A percentile compares a stretch with the other conserved stretches of the same genome.
phyloP scores from a whole-genome alignment of 30 jellyfish, hydroid and myxozoan genomes.

The Haliclystus octoradiatus region DNA sequence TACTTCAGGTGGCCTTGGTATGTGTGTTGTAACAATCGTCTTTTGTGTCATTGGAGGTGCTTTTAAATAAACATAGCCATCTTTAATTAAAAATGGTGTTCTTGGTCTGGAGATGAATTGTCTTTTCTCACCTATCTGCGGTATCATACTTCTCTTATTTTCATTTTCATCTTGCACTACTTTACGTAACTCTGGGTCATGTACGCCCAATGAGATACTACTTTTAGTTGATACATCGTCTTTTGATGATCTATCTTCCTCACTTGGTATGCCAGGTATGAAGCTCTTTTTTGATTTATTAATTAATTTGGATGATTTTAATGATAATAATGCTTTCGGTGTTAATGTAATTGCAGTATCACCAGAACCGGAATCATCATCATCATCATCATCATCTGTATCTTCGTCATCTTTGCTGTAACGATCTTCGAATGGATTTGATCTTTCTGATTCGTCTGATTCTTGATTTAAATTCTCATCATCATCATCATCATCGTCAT shows the following conservation, averaged over 20 bases:
- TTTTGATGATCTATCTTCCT: no score
- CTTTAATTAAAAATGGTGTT: slow-evolving; percentile 38
- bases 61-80: slow-evolving; percentile 76
- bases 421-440: slow-evolving; percentile 24
- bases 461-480: slow-evolving; percentile 42
- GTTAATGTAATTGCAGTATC: no score
- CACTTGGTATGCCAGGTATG: no score
- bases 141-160: slow-evolving; percentile 4
- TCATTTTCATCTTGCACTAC: neutral
- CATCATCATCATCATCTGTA: neutral
- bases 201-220: neutral
- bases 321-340: no score
- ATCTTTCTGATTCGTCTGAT: slow-evolving; percentile 13
- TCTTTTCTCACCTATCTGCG: slow-evolving; percentile 30
- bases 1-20: slow-evolving; percentile 89
- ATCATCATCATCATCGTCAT: slow-evolving; percentile 39
- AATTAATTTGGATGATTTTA: no score
- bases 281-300: no score
- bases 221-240: neutral
- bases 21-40: slow-evolving; percentile 82
- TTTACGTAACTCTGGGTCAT: neutral
- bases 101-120: slow-evolving; percentile 77
- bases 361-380: slow-evolving; percentile 8
- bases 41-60: slow-evolving; percentile 92
- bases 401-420: slow-evolving; percentile 31